phyloP scores from a whole-genome alignment of 2,113 vertebrate species.

The Amphilophus citrinellus region DNA sequence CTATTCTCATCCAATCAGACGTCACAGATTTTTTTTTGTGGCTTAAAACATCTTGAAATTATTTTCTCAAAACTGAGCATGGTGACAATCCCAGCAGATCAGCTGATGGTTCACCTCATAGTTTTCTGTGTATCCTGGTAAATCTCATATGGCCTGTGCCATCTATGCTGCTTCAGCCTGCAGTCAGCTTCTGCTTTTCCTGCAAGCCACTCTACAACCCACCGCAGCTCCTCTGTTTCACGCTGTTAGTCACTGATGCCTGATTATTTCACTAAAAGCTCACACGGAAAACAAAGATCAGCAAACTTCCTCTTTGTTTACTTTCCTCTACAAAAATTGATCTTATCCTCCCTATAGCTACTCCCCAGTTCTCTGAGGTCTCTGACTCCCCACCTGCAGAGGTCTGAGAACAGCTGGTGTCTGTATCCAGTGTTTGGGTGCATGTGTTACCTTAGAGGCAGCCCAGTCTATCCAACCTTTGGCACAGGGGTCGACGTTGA shows the following conservation, averaged over 20 bases:
- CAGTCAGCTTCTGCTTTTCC: background rate
- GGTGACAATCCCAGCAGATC: no score
- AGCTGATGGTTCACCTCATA: no score
- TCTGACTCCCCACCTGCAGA: background rate
- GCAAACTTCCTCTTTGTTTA: background rate
- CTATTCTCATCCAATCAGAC: background rate
- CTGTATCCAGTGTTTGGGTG: background rate
- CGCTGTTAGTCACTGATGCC: background rate
- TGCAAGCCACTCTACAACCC: background rate
- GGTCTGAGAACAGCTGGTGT: background rate
- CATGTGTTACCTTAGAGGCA: slow-evolving; percentile 87
- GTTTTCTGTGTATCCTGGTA: background rate
- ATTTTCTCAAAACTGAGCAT: background rate
- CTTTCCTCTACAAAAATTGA: background rate
- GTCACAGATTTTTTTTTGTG: background rate
- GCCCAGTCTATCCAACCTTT: slow-evolving; percentile 99
- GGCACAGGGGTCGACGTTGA: slow-evolving; percentile 95
- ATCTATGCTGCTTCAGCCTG: background rate
- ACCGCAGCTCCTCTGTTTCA: background rate
- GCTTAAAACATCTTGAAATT: background rate
- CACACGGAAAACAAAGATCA: background rate
- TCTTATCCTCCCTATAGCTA: background rate
- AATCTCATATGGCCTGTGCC: background rate
- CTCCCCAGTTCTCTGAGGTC: no score
- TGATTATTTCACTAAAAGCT: no score